These are phyloP conservation scores for Lasioglossum malachurum DNA, from an alignment of 2,888 invertebrate genomes.

Conservation along the genomic window DNA sequence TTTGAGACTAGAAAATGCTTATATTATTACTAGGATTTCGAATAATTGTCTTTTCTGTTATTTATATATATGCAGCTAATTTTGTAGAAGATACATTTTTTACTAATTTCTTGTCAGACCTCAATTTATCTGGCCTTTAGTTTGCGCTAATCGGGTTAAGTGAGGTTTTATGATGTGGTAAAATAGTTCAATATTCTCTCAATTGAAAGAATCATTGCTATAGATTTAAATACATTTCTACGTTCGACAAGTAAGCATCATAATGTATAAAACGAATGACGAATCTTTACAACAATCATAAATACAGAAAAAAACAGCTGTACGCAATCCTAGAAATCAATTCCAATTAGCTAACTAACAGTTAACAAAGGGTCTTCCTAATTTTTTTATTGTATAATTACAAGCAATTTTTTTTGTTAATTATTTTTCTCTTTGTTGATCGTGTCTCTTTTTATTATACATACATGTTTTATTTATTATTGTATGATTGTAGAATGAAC, in stretches of 20 bases:
- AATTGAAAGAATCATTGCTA: background rate
- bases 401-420: background rate
- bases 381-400: background rate
- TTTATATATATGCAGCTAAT: background rate
- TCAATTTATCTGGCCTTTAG: conserved; percentile 5
- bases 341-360: too few relatives aligned
- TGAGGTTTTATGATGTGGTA: background rate
- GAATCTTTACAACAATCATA: background rate
- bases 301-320: background rate
- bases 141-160: background rate
- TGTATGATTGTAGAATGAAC: background rate
- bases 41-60: background rate
- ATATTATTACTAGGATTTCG: background rate
- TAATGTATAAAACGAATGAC: background rate
- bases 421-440: background rate
- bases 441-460: too few relatives aligned
- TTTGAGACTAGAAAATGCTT: background rate
- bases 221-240: background rate
- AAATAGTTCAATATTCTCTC: background rate
- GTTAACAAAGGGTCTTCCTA: too few relatives aligned
- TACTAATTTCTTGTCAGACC: background rate
- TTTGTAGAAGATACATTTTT: background rate
- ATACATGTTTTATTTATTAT: background rate
- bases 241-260: background rate
- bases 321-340: background rate